These are phyloP conservation scores for Caenorhabditis angaria DNA, from an alignment of 2,888 invertebrate genomes.

Conservation along the genomic window DNA sequence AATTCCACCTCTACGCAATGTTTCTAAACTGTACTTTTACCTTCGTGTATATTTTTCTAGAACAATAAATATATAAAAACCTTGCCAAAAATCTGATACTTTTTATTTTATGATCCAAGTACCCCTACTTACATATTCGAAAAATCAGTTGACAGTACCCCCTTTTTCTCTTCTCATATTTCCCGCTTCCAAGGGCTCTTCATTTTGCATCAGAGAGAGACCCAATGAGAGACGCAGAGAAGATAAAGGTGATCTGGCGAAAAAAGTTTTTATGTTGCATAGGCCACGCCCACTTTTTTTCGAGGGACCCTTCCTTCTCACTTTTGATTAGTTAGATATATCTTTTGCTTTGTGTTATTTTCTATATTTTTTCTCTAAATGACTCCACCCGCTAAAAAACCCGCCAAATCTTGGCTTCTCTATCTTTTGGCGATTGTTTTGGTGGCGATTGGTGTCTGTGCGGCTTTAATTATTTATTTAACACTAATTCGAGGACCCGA, in stretches of 20 bases:
- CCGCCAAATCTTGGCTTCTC: constrained; percentile 26
- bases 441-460: constrained; percentile 26
- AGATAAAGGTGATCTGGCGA: neutral
- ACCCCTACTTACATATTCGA: too few species aligned
- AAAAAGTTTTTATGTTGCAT: neutral
- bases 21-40: neutral
- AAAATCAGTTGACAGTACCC: neutral
- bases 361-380: neutral
- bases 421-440: constrained; percentile 18
- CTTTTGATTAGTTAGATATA: neutral
- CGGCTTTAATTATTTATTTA: constrained; percentile 20
- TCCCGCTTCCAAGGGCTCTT: neutral
- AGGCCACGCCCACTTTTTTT: constrained; percentile 17
- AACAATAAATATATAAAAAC: too few species aligned
- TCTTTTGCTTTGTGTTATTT: neutral
- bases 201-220: neutral
- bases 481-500: constrained; percentile 16
- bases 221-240: neutral
- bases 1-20: constrained; percentile 27
- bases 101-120: too few species aligned
- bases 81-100: too few species aligned
- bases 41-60: too few species aligned
- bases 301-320: neutral
- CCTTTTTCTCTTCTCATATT: neutral
- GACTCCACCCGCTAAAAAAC: constrained; percentile 27